These are phyloP conservation scores for Caloenas nicobarica DNA, from an alignment of 2,113 vertebrate species.

Conservation along the genomic window DNA sequence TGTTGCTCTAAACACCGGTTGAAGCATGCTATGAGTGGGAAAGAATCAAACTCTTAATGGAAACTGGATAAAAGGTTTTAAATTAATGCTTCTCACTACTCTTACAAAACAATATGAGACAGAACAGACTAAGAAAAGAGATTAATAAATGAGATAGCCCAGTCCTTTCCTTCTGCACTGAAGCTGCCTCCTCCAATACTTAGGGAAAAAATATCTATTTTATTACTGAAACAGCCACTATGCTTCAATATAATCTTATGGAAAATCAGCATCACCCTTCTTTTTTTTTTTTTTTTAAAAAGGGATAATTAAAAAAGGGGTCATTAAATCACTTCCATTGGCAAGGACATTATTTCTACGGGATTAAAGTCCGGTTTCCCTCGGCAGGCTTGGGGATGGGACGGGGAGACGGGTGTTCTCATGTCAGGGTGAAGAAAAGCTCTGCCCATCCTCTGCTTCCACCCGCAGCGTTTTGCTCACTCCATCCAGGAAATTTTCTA, in stretches of 20 bases:
- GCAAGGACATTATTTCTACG: accelerated
- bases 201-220: background rate
- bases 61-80: background rate
- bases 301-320: background rate
- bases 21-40: background rate
- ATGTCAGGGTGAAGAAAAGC: background rate
- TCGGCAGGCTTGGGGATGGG: accelerated
- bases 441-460: background rate
- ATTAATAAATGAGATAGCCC: background rate
- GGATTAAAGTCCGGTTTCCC: background rate
- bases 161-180: background rate
- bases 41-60: background rate
- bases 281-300: background rate
- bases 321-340: background rate
- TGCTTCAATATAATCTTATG: background rate
- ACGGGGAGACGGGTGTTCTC: background rate
- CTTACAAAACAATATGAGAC: background rate
- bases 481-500: background rate
- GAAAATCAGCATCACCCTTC: background rate
- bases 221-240: background rate
- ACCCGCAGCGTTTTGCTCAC: background rate
- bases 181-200: background rate
- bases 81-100: background rate
- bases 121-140: background rate
- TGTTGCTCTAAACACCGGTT: background rate